Conservation (phyloP, 2,888 invertebrate species). For the Cheilosia scutellata region DNA sequence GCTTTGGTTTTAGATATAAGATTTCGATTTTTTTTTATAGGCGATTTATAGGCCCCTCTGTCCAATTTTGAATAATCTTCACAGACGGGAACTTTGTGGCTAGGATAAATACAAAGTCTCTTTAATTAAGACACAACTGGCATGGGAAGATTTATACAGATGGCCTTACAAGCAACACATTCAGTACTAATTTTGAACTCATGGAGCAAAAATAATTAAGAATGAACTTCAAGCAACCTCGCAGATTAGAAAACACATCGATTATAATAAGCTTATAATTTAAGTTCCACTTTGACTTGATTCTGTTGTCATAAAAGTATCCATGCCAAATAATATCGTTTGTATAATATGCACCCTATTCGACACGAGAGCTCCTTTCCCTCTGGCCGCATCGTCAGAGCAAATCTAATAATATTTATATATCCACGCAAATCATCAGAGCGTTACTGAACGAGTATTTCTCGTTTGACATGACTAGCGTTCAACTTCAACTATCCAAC, state of each 20-base stretch:
- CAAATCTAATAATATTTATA: constrained; percentile 61
- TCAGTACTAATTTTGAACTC: too few species aligned
- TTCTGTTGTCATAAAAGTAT: neutral
- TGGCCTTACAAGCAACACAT: too few species aligned
- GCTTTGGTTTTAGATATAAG: too few species aligned
- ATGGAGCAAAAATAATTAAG: neutral
- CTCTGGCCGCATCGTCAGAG: neutral
- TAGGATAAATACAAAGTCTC: too few species aligned
- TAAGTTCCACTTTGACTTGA: neutral
- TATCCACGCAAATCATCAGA: constrained; percentile 39
- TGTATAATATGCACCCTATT: neutral
- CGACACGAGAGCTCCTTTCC: neutral
- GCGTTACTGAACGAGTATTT: constrained; percentile 16
- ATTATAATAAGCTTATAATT: neutral
- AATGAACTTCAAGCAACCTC: neutral
- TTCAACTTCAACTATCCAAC: constrained; percentile 24
- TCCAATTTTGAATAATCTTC: too few species aligned
- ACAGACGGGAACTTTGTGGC: too few species aligned
- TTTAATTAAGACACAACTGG: too few species aligned
- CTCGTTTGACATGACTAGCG: constrained; percentile 24
- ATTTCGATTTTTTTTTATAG: too few species aligned
- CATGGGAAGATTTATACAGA: too few species aligned
- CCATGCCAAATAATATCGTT: neutral
- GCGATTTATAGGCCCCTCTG: too few species aligned
- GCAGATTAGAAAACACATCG: neutral